phyloP scores from a whole-genome alignment of 2,113 vertebrate species.

The Oostethus manadensis region DNA sequence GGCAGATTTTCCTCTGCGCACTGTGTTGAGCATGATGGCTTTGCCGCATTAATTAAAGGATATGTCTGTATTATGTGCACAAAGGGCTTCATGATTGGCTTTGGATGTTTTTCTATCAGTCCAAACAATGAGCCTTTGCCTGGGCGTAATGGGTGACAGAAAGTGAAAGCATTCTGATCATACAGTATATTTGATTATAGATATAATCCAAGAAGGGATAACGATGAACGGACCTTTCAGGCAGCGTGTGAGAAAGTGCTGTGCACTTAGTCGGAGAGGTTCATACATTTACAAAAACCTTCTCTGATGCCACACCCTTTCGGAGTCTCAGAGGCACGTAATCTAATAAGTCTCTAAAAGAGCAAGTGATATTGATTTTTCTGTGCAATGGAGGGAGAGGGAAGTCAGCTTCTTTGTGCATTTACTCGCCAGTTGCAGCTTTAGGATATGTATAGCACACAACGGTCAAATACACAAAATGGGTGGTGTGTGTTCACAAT shows the following conservation, averaged over 20 bases:
- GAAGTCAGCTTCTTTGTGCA: constrained; percentile 45
- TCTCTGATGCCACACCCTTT: constrained; percentile 59
- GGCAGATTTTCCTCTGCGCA: too few relatives aligned
- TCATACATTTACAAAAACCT: constrained; percentile 47
- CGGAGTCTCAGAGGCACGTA: constrained; percentile 55
- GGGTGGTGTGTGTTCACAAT: neutral
- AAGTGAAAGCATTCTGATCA: neutral
- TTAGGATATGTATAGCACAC: constrained; percentile 10
- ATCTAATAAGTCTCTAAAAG: constrained; percentile 63
- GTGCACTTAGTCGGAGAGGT: constrained; percentile 42
- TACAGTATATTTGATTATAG: neutral
- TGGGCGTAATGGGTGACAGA: too few relatives aligned
- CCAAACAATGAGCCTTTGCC: too few relatives aligned
- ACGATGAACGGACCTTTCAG: neutral
- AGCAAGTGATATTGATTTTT: constrained; percentile 64
- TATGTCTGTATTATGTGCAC: too few relatives aligned
- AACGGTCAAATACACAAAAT: neutral
- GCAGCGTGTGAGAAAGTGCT: constrained; percentile 20
- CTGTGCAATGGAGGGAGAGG: constrained; percentile 50
- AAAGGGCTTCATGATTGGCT: too few relatives aligned
- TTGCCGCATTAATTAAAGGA: too few relatives aligned
- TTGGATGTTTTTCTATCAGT: too few relatives aligned
- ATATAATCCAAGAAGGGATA: neutral
- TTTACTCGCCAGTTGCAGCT: constrained; percentile 40
- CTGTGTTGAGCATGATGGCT: too few relatives aligned